phyloP scores from a whole-genome alignment of 2,797 vertebrate species.

The Melanotaenia boesemani region DNA sequence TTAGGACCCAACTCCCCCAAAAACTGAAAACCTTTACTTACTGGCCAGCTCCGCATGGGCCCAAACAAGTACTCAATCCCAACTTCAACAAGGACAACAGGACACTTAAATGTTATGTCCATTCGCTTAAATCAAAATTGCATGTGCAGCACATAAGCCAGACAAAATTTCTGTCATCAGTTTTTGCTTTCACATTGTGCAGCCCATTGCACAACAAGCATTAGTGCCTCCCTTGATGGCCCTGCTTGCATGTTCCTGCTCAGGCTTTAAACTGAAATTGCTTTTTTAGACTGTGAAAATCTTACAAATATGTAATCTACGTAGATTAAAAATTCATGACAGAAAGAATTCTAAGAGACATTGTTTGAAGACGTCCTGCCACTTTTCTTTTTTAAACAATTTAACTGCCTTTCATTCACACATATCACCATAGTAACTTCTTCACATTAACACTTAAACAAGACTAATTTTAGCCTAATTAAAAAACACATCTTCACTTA shows the following conservation, averaged over 20 bases:
- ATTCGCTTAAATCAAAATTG: constrained; percentile 25
- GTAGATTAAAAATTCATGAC: constrained; percentile 5
- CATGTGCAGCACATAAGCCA: constrained; percentile 11
- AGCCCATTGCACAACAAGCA: constrained; percentile 8
- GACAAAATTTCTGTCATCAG: constrained; percentile 3
- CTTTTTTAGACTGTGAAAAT: background rate
- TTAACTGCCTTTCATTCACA: background rate
- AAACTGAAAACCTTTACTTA: background rate
- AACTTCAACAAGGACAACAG: background rate
- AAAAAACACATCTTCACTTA: no score
- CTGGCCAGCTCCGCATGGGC: background rate
- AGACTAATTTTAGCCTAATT: background rate
- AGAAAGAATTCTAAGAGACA: background rate
- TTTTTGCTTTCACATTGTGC: constrained; percentile 23
- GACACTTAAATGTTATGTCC: constrained; percentile 1
- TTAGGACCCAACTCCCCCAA: background rate
- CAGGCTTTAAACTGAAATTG: constrained; percentile 20
- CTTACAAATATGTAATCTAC: constrained; percentile 13
- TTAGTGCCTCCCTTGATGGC: constrained; percentile 4
- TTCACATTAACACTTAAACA: background rate
- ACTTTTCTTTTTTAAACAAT: background rate
- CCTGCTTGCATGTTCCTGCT: constrained; percentile 11
- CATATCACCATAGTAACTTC: background rate
- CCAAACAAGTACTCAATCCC: background rate
- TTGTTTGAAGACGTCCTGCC: background rate